Conservation (phyloP, 2,113 vertebrate genomes). For the Thunnus maccoyii region DNA sequence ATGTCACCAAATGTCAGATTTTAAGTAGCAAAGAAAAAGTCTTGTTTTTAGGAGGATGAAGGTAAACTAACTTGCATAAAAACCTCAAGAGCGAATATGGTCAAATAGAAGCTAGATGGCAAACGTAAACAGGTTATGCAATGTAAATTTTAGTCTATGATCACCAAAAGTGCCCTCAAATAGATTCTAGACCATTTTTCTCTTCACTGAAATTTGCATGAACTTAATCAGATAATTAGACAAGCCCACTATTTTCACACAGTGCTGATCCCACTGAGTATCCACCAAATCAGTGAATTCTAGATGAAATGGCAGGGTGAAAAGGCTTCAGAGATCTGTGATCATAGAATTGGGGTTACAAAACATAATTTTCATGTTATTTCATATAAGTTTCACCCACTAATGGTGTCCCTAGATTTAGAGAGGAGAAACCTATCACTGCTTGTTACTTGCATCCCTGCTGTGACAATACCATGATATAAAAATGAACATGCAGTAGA, state of each 20-base stretch:
- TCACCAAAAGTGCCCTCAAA: neutral
- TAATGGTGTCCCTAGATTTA: conserved; percentile 22
- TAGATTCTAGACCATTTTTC: neutral
- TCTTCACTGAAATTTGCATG: conserved; percentile 8
- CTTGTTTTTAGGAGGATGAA: no score
- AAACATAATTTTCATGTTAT: conserved; percentile 5
- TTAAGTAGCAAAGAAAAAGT: no score
- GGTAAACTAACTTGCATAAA: neutral
- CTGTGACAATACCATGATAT: conserved; percentile 13
- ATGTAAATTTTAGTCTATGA: neutral
- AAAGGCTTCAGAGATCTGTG: conserved; percentile 9
- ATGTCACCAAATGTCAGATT: neutral
- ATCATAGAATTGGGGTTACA: conserved; percentile 1
- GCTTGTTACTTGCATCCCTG: neutral
- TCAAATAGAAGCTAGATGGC: neutral
- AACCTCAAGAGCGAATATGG: neutral
- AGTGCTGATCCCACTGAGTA: conserved; percentile 3
- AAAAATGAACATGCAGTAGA: conserved; percentile 34
- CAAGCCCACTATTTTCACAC: conserved; percentile 11
- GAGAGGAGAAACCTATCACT: neutral
- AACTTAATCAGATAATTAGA: conserved; percentile 22
- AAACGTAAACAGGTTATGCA: neutral
- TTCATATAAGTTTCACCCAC: conserved; percentile 16
- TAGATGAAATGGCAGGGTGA: neutral
- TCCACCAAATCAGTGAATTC: conserved; percentile 1